These are phyloP conservation scores for Cheirogaleus medius DNA, from an alignment of 2,113 vertebrate genomes.

Conservation along the genomic window DNA sequence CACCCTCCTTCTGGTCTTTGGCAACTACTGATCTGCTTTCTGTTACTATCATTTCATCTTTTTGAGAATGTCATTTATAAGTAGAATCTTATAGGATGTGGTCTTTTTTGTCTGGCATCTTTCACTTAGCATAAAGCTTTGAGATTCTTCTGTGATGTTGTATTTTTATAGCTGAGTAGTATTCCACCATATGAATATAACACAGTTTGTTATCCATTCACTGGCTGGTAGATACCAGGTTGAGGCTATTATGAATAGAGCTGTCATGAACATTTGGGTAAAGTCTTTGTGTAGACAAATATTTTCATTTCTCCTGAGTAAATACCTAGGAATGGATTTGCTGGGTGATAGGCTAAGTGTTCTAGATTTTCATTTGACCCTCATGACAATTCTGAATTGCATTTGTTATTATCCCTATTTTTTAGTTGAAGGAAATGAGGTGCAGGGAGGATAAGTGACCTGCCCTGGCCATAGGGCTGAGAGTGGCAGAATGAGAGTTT, in stretches of 20 bases:
- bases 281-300: background rate
- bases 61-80: background rate
- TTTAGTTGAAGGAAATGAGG: background rate
- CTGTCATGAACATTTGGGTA: background rate
- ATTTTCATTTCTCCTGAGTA: constrained; percentile 26
- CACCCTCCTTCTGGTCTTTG: background rate
- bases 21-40: background rate
- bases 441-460: background rate
- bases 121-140: background rate
- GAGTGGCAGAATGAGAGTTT: background rate
- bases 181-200: background rate
- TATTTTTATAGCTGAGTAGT: background rate
- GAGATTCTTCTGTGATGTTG: background rate
- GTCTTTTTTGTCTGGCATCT: background rate
- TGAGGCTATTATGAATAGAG: background rate
- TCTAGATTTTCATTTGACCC: background rate
- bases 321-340: background rate
- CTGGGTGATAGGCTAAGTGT: background rate
- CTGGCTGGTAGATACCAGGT: background rate
- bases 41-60: background rate
- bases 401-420: background rate
- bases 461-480: background rate
- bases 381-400: background rate
- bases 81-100: background rate
- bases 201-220: background rate